Evolutionary conservation across 92 coral and sea anemone species (phyloP).

Genomic region (Epizoanthus illoricatus): DNA sequence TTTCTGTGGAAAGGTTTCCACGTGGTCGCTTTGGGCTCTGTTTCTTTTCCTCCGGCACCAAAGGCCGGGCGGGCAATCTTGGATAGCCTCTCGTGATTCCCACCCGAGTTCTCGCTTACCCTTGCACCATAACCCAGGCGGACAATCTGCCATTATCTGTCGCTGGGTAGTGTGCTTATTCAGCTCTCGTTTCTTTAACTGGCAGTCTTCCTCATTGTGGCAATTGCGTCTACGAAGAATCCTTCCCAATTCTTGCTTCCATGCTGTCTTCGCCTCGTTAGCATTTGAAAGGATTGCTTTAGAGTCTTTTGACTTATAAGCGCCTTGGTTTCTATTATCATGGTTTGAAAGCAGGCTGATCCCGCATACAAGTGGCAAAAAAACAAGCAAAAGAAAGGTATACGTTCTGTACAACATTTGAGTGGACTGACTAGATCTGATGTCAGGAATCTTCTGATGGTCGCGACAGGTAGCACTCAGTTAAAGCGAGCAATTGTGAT

Average conservation of each 20-base stretch:
- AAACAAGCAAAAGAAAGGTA: background rate
- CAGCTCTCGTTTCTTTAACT: background rate
- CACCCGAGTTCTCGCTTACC: constrained; percentile 11
- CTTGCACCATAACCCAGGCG: constrained; percentile 29
- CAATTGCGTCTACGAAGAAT: too few relatives aligned
- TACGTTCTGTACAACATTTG: constrained; percentile 14
- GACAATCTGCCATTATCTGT: constrained; percentile 2
- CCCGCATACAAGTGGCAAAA: constrained; percentile 6
- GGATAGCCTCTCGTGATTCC: background rate
- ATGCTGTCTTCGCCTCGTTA: background rate
- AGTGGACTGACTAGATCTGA: background rate
- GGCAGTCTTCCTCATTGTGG: too few relatives aligned
- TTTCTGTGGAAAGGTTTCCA: constrained; percentile 11
- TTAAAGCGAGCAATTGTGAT: background rate
- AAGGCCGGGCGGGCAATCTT: constrained; percentile 81
- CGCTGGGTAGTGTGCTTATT: background rate
- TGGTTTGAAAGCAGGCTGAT: constrained; percentile 5
- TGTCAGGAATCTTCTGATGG: constrained; percentile 1
- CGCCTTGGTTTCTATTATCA: background rate
- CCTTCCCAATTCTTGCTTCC: too few relatives aligned
- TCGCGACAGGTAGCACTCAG: background rate
- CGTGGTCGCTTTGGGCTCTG: background rate
- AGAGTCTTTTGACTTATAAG: background rate
- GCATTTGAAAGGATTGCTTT: background rate
- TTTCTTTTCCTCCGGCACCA: constrained; percentile 74